These are phyloP conservation scores for Galaxias olidus DNA, from an alignment of 2,797 vertebrate genomes.

Conservation along the genomic window DNA sequence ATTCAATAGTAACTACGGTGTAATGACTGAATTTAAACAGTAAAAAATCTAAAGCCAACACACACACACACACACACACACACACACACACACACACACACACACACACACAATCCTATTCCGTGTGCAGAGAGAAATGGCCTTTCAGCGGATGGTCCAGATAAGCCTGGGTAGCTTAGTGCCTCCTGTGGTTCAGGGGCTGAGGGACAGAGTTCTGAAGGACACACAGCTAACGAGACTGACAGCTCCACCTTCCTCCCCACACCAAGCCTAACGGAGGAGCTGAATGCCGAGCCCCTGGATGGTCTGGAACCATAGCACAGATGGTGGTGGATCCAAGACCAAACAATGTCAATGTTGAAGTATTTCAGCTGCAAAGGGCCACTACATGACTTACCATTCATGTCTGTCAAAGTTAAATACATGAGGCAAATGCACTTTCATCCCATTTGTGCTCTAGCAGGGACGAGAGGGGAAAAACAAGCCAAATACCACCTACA, in stretches of 20 bases:
- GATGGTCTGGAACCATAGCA: neutral
- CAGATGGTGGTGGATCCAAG: neutral
- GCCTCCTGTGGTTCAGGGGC: slow-evolving; percentile 1
- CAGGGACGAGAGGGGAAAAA: slow-evolving; percentile 35
- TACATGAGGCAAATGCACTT: slow-evolving; percentile 49
- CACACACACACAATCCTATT: neutral
- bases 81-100: neutral
- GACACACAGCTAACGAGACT: neutral
- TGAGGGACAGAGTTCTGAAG: neutral
- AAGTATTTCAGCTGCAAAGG: slow-evolving; percentile 11
- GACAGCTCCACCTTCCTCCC: slow-evolving; percentile 22
- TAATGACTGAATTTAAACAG: slow-evolving; percentile 1
- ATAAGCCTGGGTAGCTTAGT: neutral
- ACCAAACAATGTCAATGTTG: slow-evolving; percentile 34
- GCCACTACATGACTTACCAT: slow-evolving; percentile 28
- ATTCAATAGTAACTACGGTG: neutral
- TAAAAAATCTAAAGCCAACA: no score
- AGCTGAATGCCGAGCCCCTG: slow-evolving; percentile 4
- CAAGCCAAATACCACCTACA: slow-evolving; percentile 58
- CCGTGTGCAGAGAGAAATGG: neutral
- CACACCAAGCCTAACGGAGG: slow-evolving; percentile 22
- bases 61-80: slow-evolving; percentile 3
- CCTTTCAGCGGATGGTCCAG: neutral
- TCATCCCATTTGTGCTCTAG: slow-evolving; percentile 40
- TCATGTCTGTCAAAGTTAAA: slow-evolving; percentile 54